phyloP scores from a whole-genome alignment of 2,888 invertebrate genomes.

The Cataglyphis cursor region DNA sequence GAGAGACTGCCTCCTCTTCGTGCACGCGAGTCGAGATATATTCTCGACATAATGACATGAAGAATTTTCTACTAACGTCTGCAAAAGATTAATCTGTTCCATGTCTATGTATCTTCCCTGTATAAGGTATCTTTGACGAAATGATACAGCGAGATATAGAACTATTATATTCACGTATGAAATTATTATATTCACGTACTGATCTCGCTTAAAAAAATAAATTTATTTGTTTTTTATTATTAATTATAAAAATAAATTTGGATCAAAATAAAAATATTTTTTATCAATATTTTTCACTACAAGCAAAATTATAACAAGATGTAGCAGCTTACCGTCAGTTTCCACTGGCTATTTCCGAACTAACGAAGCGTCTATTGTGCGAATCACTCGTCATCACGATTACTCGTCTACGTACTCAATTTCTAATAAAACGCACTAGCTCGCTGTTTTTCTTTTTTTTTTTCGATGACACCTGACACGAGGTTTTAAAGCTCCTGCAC shows the following conservation, averaged over 20 bases:
- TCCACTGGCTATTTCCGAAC: conserved; percentile 77
- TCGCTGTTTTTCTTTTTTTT: conserved; percentile 22
- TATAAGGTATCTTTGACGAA: background rate
- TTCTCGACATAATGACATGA: conserved; percentile 32
- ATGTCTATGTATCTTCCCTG: background rate
- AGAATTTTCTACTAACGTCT: conserved; percentile 40
- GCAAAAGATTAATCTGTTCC: conserved; percentile 40
- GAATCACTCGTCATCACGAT: conserved; percentile 83
- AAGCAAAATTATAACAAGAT: background rate
- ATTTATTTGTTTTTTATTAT: too few species aligned
- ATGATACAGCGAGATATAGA: background rate
- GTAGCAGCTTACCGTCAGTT: conserved; percentile 80
- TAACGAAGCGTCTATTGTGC: conserved; percentile 77
- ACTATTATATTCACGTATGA: conserved; percentile 13
- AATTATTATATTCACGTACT: conserved; percentile 10
- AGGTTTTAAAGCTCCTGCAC: conserved; percentile 52
- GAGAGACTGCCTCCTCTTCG: background rate
- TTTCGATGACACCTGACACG: conserved; percentile 38
- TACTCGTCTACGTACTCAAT: conserved; percentile 69
- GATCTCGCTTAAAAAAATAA: conserved; percentile 11
- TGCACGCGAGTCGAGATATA: conserved; percentile 6
- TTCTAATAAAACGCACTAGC: conserved; percentile 47
- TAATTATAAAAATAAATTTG: background rate
- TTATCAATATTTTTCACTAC: background rate
- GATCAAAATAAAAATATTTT: conserved; percentile 6